Evolutionary conservation across 1,140 invertebrate species (phyloP).

Genomic region (Zophobas atratus): DNA sequence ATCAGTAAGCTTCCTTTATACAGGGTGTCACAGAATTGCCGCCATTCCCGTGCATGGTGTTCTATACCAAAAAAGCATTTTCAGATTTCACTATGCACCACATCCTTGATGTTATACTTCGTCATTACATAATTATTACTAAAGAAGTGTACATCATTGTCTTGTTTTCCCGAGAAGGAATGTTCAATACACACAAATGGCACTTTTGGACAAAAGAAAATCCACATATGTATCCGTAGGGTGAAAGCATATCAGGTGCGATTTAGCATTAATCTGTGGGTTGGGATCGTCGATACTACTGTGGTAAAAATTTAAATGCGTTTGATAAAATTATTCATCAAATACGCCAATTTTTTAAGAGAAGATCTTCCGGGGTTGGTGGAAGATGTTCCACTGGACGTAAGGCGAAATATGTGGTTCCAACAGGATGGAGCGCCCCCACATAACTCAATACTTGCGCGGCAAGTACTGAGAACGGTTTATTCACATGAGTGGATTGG

Average conservation of each 20-base stretch:
- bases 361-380: constrained; percentile 7
- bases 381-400: constrained; percentile 28
- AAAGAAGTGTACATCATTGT: too few species aligned
- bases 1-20: too few species aligned
- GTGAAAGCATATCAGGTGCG: background rate
- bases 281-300: background rate
- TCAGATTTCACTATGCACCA: too few species aligned
- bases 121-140: too few species aligned
- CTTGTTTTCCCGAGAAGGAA: background rate
- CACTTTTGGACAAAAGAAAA: background rate
- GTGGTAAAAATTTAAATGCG: background rate
- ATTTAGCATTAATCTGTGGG: constrained; percentile 1
- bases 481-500: background rate
- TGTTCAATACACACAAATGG: background rate
- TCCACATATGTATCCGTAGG: background rate
- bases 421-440: constrained; percentile 35
- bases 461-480: background rate
- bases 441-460: constrained; percentile 21
- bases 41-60: too few species aligned
- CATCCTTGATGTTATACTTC: too few species aligned
- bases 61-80: too few species aligned
- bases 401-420: constrained; percentile 31
- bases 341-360: background rate
- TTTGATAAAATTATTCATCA: too few species aligned
- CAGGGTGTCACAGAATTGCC: too few species aligned